Evolutionary conservation across 2,797 vertebrate genomes (phyloP).

Genomic region (Loriculus beryllinus): DNA sequence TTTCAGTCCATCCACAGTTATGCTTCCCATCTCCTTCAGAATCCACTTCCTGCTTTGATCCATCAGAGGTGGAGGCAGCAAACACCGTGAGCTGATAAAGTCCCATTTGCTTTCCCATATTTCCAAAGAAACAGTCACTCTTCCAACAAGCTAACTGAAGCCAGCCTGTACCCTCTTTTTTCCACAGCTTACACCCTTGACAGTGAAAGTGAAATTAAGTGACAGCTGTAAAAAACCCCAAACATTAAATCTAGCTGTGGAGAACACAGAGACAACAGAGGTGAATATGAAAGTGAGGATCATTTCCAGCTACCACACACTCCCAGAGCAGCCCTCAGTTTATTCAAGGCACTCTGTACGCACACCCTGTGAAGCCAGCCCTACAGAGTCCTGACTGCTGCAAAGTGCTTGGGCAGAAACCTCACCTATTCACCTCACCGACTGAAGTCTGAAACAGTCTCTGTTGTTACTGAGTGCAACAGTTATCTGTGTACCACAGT

Average conservation of each 20-base stretch:
- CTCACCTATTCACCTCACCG: neutral
- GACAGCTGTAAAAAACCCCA: neutral
- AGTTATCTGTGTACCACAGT: too few relatives aligned
- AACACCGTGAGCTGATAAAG: neutral
- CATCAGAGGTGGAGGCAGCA: neutral
- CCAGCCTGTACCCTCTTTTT: neutral
- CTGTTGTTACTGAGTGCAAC: neutral
- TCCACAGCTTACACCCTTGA: neutral
- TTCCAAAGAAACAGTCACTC: neutral
- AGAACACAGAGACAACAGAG: neutral
- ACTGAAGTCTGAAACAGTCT: neutral
- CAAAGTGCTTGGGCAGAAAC: neutral
- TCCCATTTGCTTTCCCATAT: neutral
- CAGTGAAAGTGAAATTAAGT: neutral
- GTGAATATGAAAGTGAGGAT: neutral
- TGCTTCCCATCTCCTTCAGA: neutral
- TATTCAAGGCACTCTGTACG: accelerated
- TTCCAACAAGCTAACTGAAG: neutral
- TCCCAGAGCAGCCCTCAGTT: neutral
- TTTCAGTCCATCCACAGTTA: neutral
- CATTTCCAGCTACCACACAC: neutral
- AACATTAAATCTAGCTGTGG: neutral
- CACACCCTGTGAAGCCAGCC: neutral
- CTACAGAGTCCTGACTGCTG: neutral
- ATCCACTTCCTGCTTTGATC: neutral